Evolutionary conservation across 2,797 vertebrate species (phyloP).

Genomic region (Phrynocephalus vlangalii): DNA sequence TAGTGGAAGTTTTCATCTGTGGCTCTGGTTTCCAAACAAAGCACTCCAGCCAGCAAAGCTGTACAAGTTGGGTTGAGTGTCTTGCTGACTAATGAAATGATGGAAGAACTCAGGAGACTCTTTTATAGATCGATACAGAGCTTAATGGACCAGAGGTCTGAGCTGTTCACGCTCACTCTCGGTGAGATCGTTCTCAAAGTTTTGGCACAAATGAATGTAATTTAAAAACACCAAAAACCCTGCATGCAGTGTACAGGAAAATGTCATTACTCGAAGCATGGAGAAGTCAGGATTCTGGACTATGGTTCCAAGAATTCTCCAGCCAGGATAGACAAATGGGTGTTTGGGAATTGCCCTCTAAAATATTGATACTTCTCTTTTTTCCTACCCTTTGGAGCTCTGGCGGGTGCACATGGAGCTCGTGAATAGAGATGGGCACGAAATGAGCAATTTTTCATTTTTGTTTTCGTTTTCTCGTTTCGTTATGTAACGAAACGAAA

Average conservation of each 20-base stretch:
- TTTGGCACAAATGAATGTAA: neutral
- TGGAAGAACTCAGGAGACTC: conserved; percentile 39
- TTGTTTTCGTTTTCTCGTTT: too few species aligned
- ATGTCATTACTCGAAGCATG: neutral
- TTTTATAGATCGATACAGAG: conserved; percentile 54
- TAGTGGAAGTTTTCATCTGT: neutral
- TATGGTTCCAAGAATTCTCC: too few species aligned
- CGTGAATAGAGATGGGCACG: too few species aligned
- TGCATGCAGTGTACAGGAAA: too few species aligned
- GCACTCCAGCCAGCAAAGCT: neutral
- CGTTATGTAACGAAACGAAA: too few species aligned
- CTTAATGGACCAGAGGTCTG: conserved; percentile 65
- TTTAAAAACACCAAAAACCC: neutral
- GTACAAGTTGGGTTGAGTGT: neutral
- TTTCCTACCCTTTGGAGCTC: too few species aligned
- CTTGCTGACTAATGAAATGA: conserved; percentile 46
- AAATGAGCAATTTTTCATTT: too few species aligned
- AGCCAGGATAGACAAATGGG: neutral
- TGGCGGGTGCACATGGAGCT: too few species aligned
- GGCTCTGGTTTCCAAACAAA: neutral
- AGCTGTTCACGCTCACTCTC: neutral
- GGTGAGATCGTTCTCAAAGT: neutral
- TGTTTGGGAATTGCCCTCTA: too few species aligned
- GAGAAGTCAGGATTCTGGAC: neutral
- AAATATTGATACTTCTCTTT: too few species aligned